Base-by-base conservation (phyloP, 2,797 vertebrate genomes). In the Cyclopterus lumpus region DNA sequence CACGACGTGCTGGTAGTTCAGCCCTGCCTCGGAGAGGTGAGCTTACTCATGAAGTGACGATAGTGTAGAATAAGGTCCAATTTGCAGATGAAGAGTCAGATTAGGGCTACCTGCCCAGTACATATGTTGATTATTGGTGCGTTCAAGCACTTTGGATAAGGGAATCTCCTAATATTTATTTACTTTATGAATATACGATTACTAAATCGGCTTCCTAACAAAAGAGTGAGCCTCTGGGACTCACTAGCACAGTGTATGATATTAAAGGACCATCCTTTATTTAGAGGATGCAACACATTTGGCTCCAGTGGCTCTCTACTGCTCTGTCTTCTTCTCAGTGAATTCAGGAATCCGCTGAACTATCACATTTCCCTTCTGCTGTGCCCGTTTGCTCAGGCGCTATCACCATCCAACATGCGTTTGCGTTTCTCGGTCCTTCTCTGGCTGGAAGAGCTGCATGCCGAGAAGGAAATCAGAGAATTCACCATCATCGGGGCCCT, bases 371-470 rank as follows among this genome's bases (percentile, higher is more conserved):
- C 7, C 5, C 4, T 68, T 32, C 30, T 28, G 24, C 15, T 53
- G 22, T 22, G 16, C 62, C 12, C 57, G 15, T 70, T 28, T 62
- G 77, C 84, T 18, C 91, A 99, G 97, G 88, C 77, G 38, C 84
- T 97, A 84, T 95, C 86, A 32, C 77, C 95, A 36, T 80, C 84
- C 34, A 97, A 96, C 86, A 95, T 96, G 77, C 90, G 80, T 49
- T 73, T 86, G 1, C 95, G 95, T 30, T 97, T 99, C 86, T 96
- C 96, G 0, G 86, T 95, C 4, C 93, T 99, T 15, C 84, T 99
- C 24, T 99, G 97, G 97, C 93, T 99, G 61, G 97, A 99, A 88
- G 98, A 99, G 82, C 94, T 99, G 59, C 80, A 96, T 0, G 92
- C 92, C 14, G 97, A 97, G 83, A 86, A 24, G 8, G 96, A 99